Base-by-base conservation (phyloP, 1,140 invertebrate species). In the Aplysia californica region DNA sequence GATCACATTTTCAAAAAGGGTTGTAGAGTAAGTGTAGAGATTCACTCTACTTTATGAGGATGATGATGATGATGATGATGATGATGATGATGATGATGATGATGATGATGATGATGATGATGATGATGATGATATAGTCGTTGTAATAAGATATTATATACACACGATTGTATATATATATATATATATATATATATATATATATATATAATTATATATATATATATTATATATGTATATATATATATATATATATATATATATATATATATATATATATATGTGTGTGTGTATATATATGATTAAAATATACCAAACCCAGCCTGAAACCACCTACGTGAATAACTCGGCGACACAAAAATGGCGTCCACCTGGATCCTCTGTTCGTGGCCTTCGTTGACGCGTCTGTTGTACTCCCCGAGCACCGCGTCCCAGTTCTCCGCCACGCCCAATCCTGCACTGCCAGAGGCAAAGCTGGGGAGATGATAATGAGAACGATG, bases 41-140 rank as follows among this genome's bases (percentile, higher is more conserved):
- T n/a, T n/a, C n/a, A n/a, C n/a, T n/a, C n/a, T n/a, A n/a, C n/a
- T n/a, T n/a, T n/a, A n/a, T n/a, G n/a, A n/a, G n/a, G 58, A 29
- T 61, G 58, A 61, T 61, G 58, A 61, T 61, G 58, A 61, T 29
- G 58, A 61, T 61, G 58, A 61, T 61, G 29, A 61, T n/a, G 29
- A 61, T 61, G 58, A 61, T 61, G 58, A 61, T 61, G 58, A 61
- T 29, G 29, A 61, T 61, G 29, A 61, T 61, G 58, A 29, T 61
- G 29, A 29, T 61, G 58, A 61, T 61, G 58, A 61, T 61, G 58
- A 61, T 61, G 58, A 61, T 61, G 58, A 29, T 61, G 58, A 29
- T 61, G 58, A 61, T 61, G 58, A 29, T 61, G 58, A 61, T 61
- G 58, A 61, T n/a, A 50, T 15, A 15, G 44, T 15, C n/a, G 44